Percentiles rank a stretch among this genome's conserved stretches.
Conservation (phyloP, 2,888 invertebrate species). For the Esperia sulphurella region DNA sequence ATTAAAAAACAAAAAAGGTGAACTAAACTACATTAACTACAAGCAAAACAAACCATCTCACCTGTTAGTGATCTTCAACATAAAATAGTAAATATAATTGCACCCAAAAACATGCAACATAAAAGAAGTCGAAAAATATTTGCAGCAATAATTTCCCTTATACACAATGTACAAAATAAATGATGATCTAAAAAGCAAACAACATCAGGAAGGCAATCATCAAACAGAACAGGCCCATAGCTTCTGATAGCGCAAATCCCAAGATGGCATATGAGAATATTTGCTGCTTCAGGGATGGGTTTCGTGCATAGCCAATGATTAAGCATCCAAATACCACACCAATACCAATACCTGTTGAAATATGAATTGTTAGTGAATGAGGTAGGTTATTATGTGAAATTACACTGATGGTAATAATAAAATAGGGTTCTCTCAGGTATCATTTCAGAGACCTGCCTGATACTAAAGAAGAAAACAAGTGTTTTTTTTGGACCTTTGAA, state of each 20-base stretch:
- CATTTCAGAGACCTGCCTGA: too few species aligned
- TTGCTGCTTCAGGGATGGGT: slow-evolving; percentile 98
- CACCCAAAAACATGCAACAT: slow-evolving; percentile 32
- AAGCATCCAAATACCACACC: slow-evolving; percentile 98
- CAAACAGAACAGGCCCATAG: slow-evolving; percentile 99
- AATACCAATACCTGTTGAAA: slow-evolving; percentile 93
- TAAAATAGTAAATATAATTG: slow-evolving; percentile 20
- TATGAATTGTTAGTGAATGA: slow-evolving; percentile 22
- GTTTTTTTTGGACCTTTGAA: too few species aligned
- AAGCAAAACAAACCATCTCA: slow-evolving; percentile 30
- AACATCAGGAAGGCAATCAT: slow-evolving; percentile 99
- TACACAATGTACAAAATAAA: slow-evolving; percentile 21
- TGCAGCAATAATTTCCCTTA: slow-evolving; percentile 10
- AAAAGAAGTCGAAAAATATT: slow-evolving; percentile 13
- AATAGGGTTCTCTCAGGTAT: not conserved
- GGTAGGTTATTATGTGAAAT: slow-evolving; percentile 3
- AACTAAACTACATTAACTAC: slow-evolving; percentile 21
- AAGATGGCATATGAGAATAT: slow-evolving; percentile 98
- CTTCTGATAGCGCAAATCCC: slow-evolving; percentile 98
- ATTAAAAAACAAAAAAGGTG: slow-evolving; percentile 3
- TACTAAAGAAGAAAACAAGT: too few species aligned
- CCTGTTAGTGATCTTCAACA: slow-evolving; percentile 23
- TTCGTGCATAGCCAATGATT: slow-evolving; percentile 97
- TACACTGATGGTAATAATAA: slow-evolving; percentile 5
- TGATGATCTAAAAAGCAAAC: slow-evolving; percentile 89